phyloP scores from a whole-genome alignment of 1,140 invertebrate genomes.

The Aphidius ervi region DNA sequence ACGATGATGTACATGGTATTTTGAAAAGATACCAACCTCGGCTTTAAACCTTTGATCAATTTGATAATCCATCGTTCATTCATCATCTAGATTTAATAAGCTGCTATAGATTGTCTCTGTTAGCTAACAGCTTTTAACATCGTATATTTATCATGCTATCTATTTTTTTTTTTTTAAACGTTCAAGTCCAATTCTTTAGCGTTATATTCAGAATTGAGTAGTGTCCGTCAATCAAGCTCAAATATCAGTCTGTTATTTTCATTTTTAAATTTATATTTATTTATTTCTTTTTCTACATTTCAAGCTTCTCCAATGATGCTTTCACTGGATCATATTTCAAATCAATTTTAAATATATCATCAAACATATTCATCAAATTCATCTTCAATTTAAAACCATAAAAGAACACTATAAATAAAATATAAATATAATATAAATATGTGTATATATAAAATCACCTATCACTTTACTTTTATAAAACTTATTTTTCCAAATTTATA shows the following conservation, averaged over 20 bases:
- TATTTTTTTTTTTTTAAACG: neutral
- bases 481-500: no score
- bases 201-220: neutral
- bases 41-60: conserved; percentile 5
- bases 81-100: conserved; percentile 20
- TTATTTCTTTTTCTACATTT: no score
- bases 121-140: neutral
- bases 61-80: conserved; percentile 8
- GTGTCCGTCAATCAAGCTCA: neutral
- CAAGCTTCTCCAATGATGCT: no score
- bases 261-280: neutral
- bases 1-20: neutral
- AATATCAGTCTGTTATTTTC: neutral
- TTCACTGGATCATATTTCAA: no score
- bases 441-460: no score
- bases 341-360: no score
- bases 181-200: neutral
- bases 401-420: no score
- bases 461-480: no score
- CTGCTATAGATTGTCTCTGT: neutral
- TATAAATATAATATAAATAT: no score
- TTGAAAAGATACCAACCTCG: neutral
- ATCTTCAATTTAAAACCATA: no score
- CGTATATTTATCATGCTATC: neutral
- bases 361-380: no score